Percentiles rank a stretch among this genome's conserved stretches.
Evolutionary conservation across 2,113 vertebrate species (phyloP).

Genomic region (Malurus cyaneus): DNA sequence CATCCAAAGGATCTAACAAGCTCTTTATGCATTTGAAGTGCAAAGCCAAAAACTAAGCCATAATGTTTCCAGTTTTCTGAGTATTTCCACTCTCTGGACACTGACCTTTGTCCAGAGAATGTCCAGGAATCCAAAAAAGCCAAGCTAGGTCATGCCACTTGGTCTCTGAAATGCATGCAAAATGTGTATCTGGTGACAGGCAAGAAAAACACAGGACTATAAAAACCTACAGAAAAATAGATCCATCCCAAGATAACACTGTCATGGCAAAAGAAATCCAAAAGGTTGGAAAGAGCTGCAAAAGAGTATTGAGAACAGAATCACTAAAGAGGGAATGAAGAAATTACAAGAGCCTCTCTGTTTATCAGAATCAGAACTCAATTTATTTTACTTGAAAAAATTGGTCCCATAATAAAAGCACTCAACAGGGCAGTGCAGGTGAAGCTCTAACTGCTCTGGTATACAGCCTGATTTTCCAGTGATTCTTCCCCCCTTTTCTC

Average conservation of each 20-base stretch:
- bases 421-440: background rate
- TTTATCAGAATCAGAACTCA: background rate
- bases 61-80: background rate
- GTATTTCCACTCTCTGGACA: slow-evolving; percentile 2
- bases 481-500: background rate
- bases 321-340: background rate
- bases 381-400: background rate
- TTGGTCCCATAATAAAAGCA: background rate
- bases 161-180: background rate
- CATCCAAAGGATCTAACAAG: background rate
- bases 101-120: background rate
- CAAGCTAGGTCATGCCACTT: background rate
- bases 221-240: background rate
- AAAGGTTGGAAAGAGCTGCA: background rate
- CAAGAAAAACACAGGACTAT: background rate
- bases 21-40: background rate
- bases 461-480: background rate
- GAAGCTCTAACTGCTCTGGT: background rate
- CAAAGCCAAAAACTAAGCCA: slow-evolving; percentile 5
- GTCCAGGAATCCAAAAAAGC: background rate
- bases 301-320: background rate
- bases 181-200: background rate
- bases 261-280: background rate
- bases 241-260: background rate
- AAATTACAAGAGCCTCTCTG: background rate